Evolutionary conservation across 2,888 invertebrate genomes (phyloP).

Genomic region (Adineta ricciae): DNA sequence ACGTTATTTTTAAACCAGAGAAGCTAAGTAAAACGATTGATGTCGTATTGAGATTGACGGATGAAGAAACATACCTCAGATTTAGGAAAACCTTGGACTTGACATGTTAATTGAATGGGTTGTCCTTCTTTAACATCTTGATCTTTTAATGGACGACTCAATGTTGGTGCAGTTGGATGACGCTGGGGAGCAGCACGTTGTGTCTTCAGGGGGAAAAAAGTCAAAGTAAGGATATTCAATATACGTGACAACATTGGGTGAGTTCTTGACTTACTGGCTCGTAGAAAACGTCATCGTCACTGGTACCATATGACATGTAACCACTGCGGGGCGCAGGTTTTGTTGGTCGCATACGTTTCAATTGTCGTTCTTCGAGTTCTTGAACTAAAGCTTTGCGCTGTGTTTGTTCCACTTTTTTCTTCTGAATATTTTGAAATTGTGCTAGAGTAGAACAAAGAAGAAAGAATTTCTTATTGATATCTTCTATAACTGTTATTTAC

Average conservation of each 20-base stretch:
- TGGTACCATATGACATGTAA: constrained; percentile 1
- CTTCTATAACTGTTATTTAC: not conserved
- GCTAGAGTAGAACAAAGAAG: not conserved
- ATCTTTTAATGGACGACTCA: not conserved
- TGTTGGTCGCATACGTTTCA: constrained; percentile 22
- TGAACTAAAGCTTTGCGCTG: not conserved
- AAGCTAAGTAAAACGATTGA: not conserved
- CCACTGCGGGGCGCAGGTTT: not conserved
- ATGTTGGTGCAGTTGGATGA: not conserved
- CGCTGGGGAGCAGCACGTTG: not conserved
- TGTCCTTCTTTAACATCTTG: constrained; percentile 28
- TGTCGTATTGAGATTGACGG: not conserved
- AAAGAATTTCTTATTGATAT: not conserved
- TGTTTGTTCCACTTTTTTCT: not conserved
- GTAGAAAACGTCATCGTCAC: not conserved
- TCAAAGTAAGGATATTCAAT: not conserved
- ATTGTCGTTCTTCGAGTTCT: constrained; percentile 1
- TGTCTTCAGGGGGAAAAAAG: not conserved
- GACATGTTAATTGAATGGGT: constrained; percentile 25
- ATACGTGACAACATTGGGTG: too few species aligned
- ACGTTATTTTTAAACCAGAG: constrained; percentile 31
- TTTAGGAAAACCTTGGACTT: constrained; percentile 25
- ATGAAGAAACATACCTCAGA: not conserved
- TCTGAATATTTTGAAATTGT: not conserved
- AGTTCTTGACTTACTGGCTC: not conserved